Conservation (phyloP, 2,888 invertebrate species). For the Barypeithes pellucidus region DNA sequence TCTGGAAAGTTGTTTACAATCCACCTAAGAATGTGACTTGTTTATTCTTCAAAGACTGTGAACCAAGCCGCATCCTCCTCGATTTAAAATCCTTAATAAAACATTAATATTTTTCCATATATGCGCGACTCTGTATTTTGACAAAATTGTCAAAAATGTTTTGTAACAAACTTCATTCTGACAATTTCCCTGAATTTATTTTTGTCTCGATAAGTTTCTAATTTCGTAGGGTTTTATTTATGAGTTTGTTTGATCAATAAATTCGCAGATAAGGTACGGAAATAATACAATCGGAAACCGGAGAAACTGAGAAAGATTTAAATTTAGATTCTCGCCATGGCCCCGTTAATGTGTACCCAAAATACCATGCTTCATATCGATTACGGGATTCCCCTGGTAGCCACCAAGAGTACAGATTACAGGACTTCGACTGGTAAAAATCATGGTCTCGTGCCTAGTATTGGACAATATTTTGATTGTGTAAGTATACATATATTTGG, state of each 20-base stretch:
- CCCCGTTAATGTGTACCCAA: conserved; percentile 61
- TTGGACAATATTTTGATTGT: conserved; percentile 65
- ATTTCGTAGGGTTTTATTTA: not conserved
- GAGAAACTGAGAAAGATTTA: not conserved
- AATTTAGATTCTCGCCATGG: conserved; percentile 42
- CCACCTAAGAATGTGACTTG: no score
- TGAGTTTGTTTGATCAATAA: conserved; percentile 48
- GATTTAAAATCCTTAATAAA: no score
- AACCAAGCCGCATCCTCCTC: no score
- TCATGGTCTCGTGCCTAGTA: conserved; percentile 62
- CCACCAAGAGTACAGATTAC: conserved; percentile 65
- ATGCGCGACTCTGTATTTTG: not conserved
- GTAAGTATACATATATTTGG: conserved; percentile 63
- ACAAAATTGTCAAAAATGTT: not conserved
- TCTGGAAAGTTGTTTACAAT: no score
- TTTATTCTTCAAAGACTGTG: no score
- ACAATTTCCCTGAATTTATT: not conserved
- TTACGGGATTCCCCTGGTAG: conserved; percentile 65
- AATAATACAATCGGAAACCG: not conserved
- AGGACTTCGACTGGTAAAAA: conserved; percentile 63
- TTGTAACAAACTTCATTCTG: not conserved
- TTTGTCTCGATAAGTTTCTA: not conserved
- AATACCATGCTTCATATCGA: conserved; percentile 64
- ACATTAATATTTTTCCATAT: no score
- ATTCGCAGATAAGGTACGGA: not conserved